These are phyloP conservation scores for Hyphantria cunea DNA, from an alignment of 1,140 invertebrate species.

Conservation along the genomic window DNA sequence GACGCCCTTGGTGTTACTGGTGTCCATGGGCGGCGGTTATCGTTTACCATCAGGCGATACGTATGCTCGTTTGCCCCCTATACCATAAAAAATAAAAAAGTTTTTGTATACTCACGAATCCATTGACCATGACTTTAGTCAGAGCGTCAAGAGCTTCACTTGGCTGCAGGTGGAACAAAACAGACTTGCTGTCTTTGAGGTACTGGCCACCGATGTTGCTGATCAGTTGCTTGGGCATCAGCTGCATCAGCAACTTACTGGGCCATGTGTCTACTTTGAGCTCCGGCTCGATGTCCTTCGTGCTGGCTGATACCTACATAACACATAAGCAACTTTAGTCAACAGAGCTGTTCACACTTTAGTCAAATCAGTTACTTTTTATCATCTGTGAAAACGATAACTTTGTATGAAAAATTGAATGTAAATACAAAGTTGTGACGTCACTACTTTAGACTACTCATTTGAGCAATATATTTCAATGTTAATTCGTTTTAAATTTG, in stretches of 20 bases:
- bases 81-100: no score
- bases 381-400: no score
- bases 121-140: conserved; percentile 94
- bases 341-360: neutral
- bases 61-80: no score
- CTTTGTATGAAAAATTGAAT: no score
- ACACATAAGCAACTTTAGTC: conserved; percentile 27
- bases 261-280: conserved; percentile 97
- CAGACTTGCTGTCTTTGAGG: conserved; percentile 93
- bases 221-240: conserved; percentile 95
- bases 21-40: no score
- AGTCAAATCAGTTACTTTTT: no score
- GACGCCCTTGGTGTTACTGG: no score
- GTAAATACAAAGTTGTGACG: no score
- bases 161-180: conserved; percentile 89
- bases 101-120: conserved; percentile 91
- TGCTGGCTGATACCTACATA: conserved; percentile 83
- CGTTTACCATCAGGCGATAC: no score
- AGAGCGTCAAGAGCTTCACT: conserved; percentile 92
- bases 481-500: no score
- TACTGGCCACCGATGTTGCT: conserved; percentile 93
- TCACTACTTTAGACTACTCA: no score
- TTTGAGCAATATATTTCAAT: no score
- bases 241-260: conserved; percentile 94
- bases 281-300: conserved; percentile 92